These are phyloP conservation scores for Pogonus chalceus DNA, from an alignment of 1,140 invertebrate species.

Conservation along the genomic window DNA sequence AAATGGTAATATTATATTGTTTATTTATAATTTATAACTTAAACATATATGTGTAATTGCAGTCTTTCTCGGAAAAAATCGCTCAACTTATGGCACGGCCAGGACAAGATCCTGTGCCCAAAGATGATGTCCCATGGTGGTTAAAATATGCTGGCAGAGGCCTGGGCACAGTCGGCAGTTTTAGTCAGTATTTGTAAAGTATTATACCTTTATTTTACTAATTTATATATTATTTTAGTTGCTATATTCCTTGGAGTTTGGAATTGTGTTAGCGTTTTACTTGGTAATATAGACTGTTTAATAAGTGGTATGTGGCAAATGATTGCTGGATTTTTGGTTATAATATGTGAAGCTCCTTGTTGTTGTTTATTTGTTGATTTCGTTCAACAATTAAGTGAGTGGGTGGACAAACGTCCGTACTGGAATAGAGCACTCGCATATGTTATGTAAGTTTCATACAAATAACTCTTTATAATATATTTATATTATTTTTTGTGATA, in stretches of 20 bases:
- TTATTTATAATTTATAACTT: conserved; percentile 17
- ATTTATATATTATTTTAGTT: conserved; percentile 49
- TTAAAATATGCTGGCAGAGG: conserved; percentile 75
- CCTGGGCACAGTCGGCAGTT: conserved; percentile 73
- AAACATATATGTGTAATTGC: conserved; percentile 32
- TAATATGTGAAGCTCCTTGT: conserved; percentile 85
- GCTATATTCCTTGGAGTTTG: conserved; percentile 78
- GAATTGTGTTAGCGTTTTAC: conserved; percentile 62
- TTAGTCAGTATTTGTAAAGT: conserved; percentile 47
- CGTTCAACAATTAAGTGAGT: conserved; percentile 71
- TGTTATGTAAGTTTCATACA: conserved; percentile 56
- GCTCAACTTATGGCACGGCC: conserved; percentile 63
- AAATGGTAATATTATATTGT: conserved; percentile 17
- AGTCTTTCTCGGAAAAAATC: conserved; percentile 71
- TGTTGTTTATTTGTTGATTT: conserved; percentile 92
- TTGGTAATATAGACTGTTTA: conserved; percentile 54
- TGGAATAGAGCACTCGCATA: conserved; percentile 87
- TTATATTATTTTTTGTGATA: conserved; percentile 9
- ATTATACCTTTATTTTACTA: not conserved
- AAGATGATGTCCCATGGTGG: conserved; percentile 80
- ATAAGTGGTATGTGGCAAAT: conserved; percentile 82
- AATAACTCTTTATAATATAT: conserved; percentile 2
- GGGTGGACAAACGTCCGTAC: conserved; percentile 71
- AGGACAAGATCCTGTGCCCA: conserved; percentile 57
- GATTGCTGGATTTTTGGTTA: conserved; percentile 74